Base-by-base conservation (phyloP, 2,888 invertebrate genomes). In the Polyommatus iphigenia region DNA sequence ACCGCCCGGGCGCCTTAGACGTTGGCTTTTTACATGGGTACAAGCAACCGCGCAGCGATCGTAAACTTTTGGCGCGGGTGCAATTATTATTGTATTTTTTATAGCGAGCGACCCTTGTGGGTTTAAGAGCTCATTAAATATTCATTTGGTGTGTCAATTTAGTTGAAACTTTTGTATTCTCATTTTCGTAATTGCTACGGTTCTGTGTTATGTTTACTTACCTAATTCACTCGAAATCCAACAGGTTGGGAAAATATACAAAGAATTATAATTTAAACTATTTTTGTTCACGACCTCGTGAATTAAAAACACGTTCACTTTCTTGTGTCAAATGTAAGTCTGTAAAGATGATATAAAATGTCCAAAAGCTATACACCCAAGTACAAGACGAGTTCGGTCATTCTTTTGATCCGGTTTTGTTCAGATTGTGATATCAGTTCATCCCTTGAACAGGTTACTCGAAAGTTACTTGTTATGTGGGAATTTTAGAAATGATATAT, bases 1-100 rank as follows among this genome's bases (percentile, higher is more conserved):
- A 81, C 81, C 85, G 83, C 83, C 82, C 78, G 82, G 85, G 86
- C 90, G 92, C 93, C 93, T 93, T 93, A 93, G 93, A 93, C 92
- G 91, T 90, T 92, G 90, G 91, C 91, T 93, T 93, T 93, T 93
- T 93, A 93, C 93, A 91, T 90, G 92, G 88, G 87, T 88, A 88
- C 89, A 91, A 92, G 91, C 90, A 91, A 88, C 85, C 85, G 84
- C 81, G 83, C 87, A 85, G 89, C 83, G 82, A 84, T 82, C 78
- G 78, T 59, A 80, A 90, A 92, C 91, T 85, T 89, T 91, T 84
- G 84, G 87, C 78, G 78, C 78, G 71, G 71, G 15, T 78, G 46
- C 24, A 73, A 78, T 78, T 73, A 76, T 77, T 72, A 36, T 32
- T 32, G 32, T 57, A 36, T 32, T 32, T 29, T 71, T 54, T 41